Evolutionary conservation across 2,888 invertebrate genomes (phyloP).

Genomic region (Melitaea athalia): DNA sequence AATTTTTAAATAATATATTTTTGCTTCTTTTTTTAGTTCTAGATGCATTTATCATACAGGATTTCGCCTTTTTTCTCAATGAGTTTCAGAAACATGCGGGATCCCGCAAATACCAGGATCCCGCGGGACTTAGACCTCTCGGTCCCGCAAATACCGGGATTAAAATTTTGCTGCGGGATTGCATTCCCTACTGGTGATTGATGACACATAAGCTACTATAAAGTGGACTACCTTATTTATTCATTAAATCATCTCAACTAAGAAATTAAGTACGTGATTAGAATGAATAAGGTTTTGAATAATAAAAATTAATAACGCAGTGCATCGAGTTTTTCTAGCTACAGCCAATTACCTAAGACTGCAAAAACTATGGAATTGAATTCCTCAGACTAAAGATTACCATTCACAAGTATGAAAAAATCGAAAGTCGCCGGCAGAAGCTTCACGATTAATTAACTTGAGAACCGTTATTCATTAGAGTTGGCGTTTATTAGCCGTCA

Average conservation of each 20-base stretch:
- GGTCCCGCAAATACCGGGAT: too few species aligned
- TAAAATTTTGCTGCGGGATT: too few species aligned
- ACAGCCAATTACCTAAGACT: constrained; percentile 17
- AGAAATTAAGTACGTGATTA: constrained; percentile 7
- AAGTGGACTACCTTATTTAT: neutral
- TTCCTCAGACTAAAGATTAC: constrained; percentile 13
- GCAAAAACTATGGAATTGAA: constrained; percentile 24
- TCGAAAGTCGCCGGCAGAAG: constrained; percentile 56
- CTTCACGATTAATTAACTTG: constrained; percentile 71
- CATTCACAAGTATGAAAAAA: constrained; percentile 45
- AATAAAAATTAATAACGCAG: constrained; percentile 9
- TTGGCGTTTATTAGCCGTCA: constrained; percentile 72
- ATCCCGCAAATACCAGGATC: too few species aligned
- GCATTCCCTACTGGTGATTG: too few species aligned
- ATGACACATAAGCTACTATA: too few species aligned
- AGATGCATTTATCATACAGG: too few species aligned
- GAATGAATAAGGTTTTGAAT: constrained; percentile 1
- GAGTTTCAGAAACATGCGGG: too few species aligned
- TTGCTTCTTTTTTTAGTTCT: too few species aligned
- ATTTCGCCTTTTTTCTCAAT: too few species aligned
- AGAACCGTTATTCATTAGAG: constrained; percentile 69
- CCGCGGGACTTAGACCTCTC: too few species aligned
- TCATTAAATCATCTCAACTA: neutral
- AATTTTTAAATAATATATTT: too few species aligned
- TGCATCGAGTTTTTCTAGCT: constrained; percentile 16